These are phyloP conservation scores for Lethenteron reissneri DNA, from an alignment of 2,113 vertebrate species.

Conservation along the genomic window DNA sequence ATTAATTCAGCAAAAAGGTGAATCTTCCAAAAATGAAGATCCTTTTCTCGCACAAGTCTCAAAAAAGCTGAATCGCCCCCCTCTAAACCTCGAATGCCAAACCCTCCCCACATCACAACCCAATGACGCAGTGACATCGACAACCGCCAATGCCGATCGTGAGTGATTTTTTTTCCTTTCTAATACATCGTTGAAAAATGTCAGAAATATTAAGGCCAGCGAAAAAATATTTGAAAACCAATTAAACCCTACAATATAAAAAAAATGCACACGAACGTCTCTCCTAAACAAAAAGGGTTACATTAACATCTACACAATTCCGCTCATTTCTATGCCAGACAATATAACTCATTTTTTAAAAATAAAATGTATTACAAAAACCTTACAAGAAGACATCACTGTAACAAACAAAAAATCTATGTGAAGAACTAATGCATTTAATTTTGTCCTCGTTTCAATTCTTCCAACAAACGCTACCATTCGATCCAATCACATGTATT, in stretches of 20 bases:
- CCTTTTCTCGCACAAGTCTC: background rate
- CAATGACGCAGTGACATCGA: background rate
- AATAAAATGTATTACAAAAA: background rate
- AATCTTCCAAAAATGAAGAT: slow-evolving; percentile 7
- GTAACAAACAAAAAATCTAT: background rate
- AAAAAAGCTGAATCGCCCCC: background rate
- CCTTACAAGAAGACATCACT: background rate
- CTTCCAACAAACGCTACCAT: background rate
- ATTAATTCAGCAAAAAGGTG: background rate
- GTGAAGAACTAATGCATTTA: slow-evolving; percentile 1
- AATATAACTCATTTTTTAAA: no score
- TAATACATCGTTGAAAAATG: background rate
- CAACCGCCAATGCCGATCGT: background rate
- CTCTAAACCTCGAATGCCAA: background rate
- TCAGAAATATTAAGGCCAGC: background rate
- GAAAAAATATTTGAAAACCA: background rate
- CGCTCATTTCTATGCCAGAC: no score
- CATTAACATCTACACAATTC: no score
- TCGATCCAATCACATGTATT: background rate
- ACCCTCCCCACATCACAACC: background rate
- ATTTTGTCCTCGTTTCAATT: background rate
- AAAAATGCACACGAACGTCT: no score
- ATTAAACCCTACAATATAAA: no score
- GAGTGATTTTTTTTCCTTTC: slow-evolving; percentile 2
- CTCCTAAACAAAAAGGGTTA: no score